Evolutionary conservation across 2,888 invertebrate species (phyloP).

Genomic region (Acanthosoma haemorrhoidale): DNA sequence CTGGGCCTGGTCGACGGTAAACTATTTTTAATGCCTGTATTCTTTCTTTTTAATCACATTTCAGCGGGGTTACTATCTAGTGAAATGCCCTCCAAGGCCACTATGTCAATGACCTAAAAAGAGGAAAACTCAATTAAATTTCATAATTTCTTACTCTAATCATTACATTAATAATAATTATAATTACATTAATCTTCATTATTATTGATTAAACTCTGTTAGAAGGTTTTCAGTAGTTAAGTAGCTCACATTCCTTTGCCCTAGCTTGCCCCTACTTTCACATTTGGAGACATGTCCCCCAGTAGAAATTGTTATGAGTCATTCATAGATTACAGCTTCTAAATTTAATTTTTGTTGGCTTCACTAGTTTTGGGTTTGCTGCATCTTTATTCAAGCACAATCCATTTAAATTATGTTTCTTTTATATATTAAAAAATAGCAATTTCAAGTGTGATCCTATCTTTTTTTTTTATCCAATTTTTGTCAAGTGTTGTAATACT

Average conservation of each 20-base stretch:
- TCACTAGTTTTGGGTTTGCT: too few relatives aligned
- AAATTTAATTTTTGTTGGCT: background rate
- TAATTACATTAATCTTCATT: too few relatives aligned
- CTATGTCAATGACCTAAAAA: background rate
- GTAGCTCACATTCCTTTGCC: background rate
- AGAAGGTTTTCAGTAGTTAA: too few relatives aligned
- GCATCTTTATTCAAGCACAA: background rate
- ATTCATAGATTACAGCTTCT: background rate
- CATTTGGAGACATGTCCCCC: background rate
- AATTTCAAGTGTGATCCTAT: too few relatives aligned
- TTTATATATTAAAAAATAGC: too few relatives aligned
- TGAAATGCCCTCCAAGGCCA: constrained; percentile 4
- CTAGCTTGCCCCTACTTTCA: background rate
- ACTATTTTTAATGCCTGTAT: constrained; percentile 4
- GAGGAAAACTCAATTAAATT: background rate
- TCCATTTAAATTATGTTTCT: background rate
- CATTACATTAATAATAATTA: too few relatives aligned
- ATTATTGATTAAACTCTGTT: too few relatives aligned
- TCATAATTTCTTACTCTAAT: too few relatives aligned
- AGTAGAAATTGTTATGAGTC: background rate
- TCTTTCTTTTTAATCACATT: background rate
- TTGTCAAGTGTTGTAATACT: too few relatives aligned
- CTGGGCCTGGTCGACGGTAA: background rate
- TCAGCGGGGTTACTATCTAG: background rate
- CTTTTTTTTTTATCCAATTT: too few relatives aligned